Base-by-base conservation (phyloP, 2,797 vertebrate genomes). In the Danio kyathit region DNA sequence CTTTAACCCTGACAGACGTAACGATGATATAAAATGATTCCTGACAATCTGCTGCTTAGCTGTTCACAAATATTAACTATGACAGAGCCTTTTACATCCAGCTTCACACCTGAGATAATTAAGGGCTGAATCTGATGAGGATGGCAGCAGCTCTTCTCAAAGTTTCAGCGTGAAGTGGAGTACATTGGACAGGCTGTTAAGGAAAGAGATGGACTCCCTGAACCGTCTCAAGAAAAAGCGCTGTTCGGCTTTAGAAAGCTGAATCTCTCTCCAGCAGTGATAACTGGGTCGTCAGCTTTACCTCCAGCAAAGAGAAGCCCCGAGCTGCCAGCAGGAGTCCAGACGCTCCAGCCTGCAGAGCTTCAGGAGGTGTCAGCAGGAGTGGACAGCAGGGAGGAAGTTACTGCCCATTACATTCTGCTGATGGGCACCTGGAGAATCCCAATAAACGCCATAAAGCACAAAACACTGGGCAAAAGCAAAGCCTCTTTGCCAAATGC, bases 51-150 rank as follows among this genome's bases (percentile, higher is more conserved):
- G 9, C 49, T 65, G 64, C 10, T 57, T 40, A 48, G 60, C 61
- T 60, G 46, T 76, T 51, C 59, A 75, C 57, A 65, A 74, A 64
- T 67, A 76, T 52, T 64, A 75, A 71, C 79, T 51, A 72, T 64
- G 48, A 78, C 74, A 70, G 44, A 64, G 10, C 40, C 67, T 61
- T 67, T 70, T 41, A 6, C 16, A 44, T 79, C 56, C 12, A 16
- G 10, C 61, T 69, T 79, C 63, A 61, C 56, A 69, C 46, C 38
- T 51, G 69, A 41, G 21, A 59, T 64, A 56, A 72, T 60, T 71
- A 59, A 82, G 3, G 40, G 4, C 59, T 63, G 44, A 64, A 64
- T n/a, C 60, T 66, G 51, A 52, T 8, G 56, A 65, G 16, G 40
- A 59, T 46, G 66, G 43, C 46, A 79, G 57, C 21, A 79, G n/a